Percentiles rank a stretch among this genome's conserved stretches.
Evolutionary conservation across 2,888 invertebrate genomes (phyloP).

Genomic region (Phalera bucephala): DNA sequence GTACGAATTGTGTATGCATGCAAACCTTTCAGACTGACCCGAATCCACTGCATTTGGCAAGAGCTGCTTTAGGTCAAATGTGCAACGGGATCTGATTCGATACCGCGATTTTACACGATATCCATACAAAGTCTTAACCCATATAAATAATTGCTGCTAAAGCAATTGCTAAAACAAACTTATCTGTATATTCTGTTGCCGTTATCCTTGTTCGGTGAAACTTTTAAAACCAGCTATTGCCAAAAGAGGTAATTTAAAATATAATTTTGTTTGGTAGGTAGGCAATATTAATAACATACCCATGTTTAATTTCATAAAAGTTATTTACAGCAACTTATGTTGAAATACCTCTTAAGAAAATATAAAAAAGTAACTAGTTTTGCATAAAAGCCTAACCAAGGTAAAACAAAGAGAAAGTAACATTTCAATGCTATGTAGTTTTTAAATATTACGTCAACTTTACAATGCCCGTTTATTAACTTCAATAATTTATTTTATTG

Average conservation of each 20-base stretch:
- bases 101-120: not conserved
- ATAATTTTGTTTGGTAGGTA: too few relatives aligned
- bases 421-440: not conserved
- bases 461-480: not conserved
- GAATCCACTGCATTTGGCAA: slow-evolving; percentile 3
- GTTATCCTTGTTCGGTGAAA: too few relatives aligned
- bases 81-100: slow-evolving; percentile 2
- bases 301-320: too few relatives aligned
- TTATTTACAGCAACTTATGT: too few relatives aligned
- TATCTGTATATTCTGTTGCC: too few relatives aligned
- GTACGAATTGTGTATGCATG: not conserved
- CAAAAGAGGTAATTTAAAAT: too few relatives aligned
- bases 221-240: too few relatives aligned
- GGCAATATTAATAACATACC: too few relatives aligned
- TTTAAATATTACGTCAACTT: not conserved
- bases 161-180: too few relatives aligned
- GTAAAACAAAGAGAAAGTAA: not conserved
- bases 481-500: slow-evolving; percentile 25
- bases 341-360: too few relatives aligned
- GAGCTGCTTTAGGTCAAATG: slow-evolving; percentile 2
- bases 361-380: too few relatives aligned
- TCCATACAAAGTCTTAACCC: not conserved
- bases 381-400: not conserved
- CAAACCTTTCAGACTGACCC: not conserved
- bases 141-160: not conserved